Percentiles rank a stretch among this genome's conserved stretches.
Evolutionary conservation across 2,888 invertebrate genomes (phyloP).

Genomic region (Ennomos erosarius): DNA sequence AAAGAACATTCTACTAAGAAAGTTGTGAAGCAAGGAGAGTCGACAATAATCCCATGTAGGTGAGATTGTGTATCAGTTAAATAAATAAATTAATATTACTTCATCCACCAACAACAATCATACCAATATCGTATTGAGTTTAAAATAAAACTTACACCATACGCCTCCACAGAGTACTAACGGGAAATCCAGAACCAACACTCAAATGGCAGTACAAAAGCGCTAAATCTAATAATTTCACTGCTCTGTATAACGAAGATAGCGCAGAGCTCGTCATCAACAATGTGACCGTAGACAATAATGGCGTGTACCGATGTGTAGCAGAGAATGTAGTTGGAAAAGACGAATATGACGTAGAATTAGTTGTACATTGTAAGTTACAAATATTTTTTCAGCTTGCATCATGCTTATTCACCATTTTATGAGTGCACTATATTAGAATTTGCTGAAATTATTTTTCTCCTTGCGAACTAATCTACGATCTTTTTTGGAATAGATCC

Average conservation of each 20-base stretch:
- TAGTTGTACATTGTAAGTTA: conserved; percentile 73
- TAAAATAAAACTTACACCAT: too few relatives aligned
- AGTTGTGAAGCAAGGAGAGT: conserved; percentile 46
- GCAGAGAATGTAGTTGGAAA: conserved; percentile 66
- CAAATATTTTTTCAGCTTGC: not conserved
- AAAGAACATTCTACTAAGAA: conserved; percentile 48
- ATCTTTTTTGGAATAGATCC: conserved; percentile 52
- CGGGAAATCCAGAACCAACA: conserved; percentile 65
- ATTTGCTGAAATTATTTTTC: too few relatives aligned
- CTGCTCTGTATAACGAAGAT: conserved; percentile 37
- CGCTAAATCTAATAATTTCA: conserved; percentile 38
- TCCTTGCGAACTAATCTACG: too few relatives aligned
- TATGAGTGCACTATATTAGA: too few relatives aligned
- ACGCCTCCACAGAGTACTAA: conserved; percentile 50
- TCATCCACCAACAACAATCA: too few relatives aligned
- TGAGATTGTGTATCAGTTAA: conserved; percentile 66
- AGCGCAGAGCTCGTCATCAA: conserved; percentile 36
- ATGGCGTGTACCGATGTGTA: conserved; percentile 66
- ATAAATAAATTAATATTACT: too few relatives aligned
- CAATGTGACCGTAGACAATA: conserved; percentile 55
- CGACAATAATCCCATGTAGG: conserved; percentile 75
- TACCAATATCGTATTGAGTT: too few relatives aligned
- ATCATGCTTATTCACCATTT: too few relatives aligned
- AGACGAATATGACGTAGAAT: conserved; percentile 56
- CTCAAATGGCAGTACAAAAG: conserved; percentile 60